Base-by-base conservation (phyloP, 2,797 vertebrate species). In the Psittacula echo region DNA sequence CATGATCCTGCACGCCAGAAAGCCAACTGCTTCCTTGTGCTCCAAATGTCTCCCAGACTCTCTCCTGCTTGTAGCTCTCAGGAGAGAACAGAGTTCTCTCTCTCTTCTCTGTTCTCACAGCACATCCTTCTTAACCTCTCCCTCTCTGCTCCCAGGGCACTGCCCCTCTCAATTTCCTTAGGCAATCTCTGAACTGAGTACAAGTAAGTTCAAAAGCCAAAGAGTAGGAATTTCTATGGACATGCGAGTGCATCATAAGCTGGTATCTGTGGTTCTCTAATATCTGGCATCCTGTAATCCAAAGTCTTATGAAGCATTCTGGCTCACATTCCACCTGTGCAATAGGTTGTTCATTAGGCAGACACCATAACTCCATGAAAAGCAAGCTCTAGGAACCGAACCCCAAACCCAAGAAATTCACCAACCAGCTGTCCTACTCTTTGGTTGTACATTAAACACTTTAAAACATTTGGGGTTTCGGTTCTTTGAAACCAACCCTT, bases 271-370 rank as follows among this genome's bases (percentile, higher is more conserved):
- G 27, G 45, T 72, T 76, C 19, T 41, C 27, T 80, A 90, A 77
- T 68, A 94, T 62, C 72, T 77, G 39, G 39, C 79, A 76, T 60
- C 48, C 70, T 64, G 53, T 75, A 66, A 95, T 61, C 62, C 71
- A 62, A 71, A 56, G 42, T 61, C 30, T 91, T 72, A 58, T 10
- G 45, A 91, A 93, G 58, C 17, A 27, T 72, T 78, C 64, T 76
- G 75, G 75, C 87, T 67, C 72, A 56, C 82, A 93, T 79, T 81
- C 88, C 54, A 80, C 82, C 85, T 75, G 60, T 81, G 65, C 45
- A 62, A 34, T 56, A 91, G 73, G 85, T 53, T 84, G 61, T 22
- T 77, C 11, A 32, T 39, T 53, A 61, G 56, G 45, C 34, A 67
- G 74, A 62, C 58, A 47, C 34, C 39, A 56, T n/a, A 80, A 17